Base-by-base conservation (phyloP, 2,888 invertebrate species). In the Diabrotica balteata region DNA sequence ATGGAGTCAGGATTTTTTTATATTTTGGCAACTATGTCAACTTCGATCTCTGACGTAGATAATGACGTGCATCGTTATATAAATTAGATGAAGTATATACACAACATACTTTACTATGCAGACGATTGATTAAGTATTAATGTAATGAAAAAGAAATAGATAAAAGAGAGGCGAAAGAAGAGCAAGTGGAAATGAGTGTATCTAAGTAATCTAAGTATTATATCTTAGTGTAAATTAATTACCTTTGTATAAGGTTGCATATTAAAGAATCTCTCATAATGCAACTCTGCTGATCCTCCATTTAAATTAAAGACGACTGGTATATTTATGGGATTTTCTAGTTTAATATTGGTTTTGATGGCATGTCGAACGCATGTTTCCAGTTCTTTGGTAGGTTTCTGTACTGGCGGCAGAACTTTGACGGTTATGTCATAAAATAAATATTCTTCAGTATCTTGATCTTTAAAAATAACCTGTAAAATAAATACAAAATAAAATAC, bases 241-340 rank as follows among this genome's bases (percentile, higher is more conserved):
- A 83, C 83, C 68, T 78, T 75, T n/a, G 77, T 76, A 67, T 79
- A 79, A 5, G 82, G 77, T 51, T 76, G 72, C 42, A 82, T 64
- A 7, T 62, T 67, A 57, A 80, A 59, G 7, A 68, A 59, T 57
- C 76, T 77, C 7, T 77, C 73, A 66, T 76, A 79, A 43, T 66
- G 68, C 58, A 82, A 68, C 49, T 76, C 72, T 6, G 76, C 49
- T 44, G 72, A 55, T 54, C 71, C 44, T 65, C 78, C 75, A n/a
- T 69, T 73, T 45, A 82, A 65, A n/a, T 61, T 68, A 69, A 77
- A 84, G 7, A 69, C 73, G 1, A 83, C 79, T 2, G 77, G 72
- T 17, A 76, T 66, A 52, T 80, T 76, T 4, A 84, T 74, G 1
- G 84, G 84, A 76, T 85, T 85, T 64, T 81, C 76, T 42, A 85